Base-by-base conservation (phyloP, 2,888 invertebrate genomes). In the Trypoxylon attenuatum region DNA sequence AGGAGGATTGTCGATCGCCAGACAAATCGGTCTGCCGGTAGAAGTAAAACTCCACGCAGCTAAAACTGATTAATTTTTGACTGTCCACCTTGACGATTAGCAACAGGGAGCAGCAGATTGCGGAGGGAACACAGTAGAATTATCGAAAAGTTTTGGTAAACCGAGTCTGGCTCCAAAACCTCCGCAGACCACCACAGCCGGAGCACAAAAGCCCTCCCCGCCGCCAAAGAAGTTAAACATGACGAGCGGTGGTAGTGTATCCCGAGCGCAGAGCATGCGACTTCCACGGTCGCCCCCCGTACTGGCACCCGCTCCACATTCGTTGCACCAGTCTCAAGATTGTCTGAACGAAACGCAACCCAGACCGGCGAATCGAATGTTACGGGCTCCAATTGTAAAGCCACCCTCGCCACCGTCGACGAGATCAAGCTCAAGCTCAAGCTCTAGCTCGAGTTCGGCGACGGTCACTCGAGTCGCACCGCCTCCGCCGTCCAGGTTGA, bases 81-180 rank as follows among this genome's bases (percentile, higher is more conserved):
- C 66, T 67, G 33, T 5, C 29, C 8, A 67, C 25, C 38, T 88
- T 91, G 2, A 10, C 5, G 5, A n/a, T 25, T 42, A 60, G 45
- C 51, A 58, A 5, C 60, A 91, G 22, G 69, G 45, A 21, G 39
- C 18, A 1, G 57, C 91, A 43, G 92, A 92, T 79, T 90, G 91
- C 0, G 88, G 90, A 58, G 88, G 90, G 67, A 88, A 89, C 42
- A 87, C 85, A 8, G 83, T 87, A 3, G 88, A 81, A 5, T 43
- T 51, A 22, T 69, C 73, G 3, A 81, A 77, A 53, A 79, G 77
- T 15, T 85, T 78, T 51, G 94, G 94, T 51, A 96, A 96, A 87
- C 95, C 95, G 18, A 91, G 94, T 86, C 87, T 95, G 73, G 95
- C 95, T 21, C 96, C 96, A 1, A 95, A 94, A 87, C 96, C 96